Conservation (phyloP, 2,113 vertebrate species). For the Sander lucioperca region DNA sequence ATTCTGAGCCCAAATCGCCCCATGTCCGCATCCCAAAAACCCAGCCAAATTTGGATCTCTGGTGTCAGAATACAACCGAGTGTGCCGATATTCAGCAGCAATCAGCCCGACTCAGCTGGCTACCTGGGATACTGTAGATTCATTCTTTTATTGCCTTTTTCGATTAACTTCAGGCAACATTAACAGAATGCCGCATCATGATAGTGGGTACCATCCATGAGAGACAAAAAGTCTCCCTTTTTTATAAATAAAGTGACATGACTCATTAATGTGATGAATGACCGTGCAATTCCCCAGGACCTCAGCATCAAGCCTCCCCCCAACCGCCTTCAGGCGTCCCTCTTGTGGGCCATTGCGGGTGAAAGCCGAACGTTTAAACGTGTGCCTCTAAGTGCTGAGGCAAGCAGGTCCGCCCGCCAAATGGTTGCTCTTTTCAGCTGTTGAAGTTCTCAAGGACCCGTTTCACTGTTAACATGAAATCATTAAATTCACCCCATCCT, state of each 20-base stretch:
- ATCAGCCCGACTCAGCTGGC: slow-evolving; percentile 13
- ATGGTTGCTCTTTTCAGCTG: slow-evolving; percentile 65
- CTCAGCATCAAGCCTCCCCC: slow-evolving; percentile 34
- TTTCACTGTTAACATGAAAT: slow-evolving; percentile 78
- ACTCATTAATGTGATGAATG: slow-evolving; percentile 82
- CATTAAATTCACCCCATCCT: slow-evolving; percentile 71
- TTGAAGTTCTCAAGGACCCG: slow-evolving; percentile 68
- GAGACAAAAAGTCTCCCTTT: slow-evolving; percentile 30
- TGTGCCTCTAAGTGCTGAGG: slow-evolving; percentile 77
- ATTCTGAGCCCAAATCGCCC: slow-evolving; percentile 19
- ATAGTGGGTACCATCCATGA: slow-evolving; percentile 38
- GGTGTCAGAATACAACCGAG: slow-evolving; percentile 35
- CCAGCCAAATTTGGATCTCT: slow-evolving; percentile 17
- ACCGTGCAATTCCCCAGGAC: slow-evolving; percentile 60
- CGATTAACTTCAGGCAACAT: slow-evolving; percentile 58
- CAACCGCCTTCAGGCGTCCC: slow-evolving; percentile 41
- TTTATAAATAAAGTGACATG: slow-evolving; percentile 77
- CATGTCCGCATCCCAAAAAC: slow-evolving; percentile 23
- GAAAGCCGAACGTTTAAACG: slow-evolving; percentile 72
- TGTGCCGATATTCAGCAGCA: background rate
- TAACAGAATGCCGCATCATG: slow-evolving; percentile 51
- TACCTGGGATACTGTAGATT: slow-evolving; percentile 47
- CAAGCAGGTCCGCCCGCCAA: slow-evolving; percentile 74
- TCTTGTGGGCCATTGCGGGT: slow-evolving; percentile 68
- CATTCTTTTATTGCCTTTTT: slow-evolving; percentile 35